Conservation (phyloP, 2,797 vertebrate species). For the Arremon aurantiirostris region DNA sequence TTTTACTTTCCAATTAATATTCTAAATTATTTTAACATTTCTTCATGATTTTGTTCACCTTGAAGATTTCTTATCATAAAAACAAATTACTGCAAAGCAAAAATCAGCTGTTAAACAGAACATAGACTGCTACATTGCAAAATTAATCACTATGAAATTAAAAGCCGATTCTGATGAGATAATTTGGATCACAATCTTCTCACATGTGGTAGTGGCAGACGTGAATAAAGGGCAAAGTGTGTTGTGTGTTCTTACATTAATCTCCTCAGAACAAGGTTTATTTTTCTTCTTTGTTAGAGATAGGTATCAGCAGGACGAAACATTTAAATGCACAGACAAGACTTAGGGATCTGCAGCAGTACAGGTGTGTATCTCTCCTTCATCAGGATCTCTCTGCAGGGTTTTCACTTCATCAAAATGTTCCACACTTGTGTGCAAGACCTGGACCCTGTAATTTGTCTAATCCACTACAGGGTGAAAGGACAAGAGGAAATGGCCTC, state of each 20-base stretch:
- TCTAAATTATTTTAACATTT: not conserved
- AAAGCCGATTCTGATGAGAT: not conserved
- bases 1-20: not conserved
- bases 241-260: not conserved
- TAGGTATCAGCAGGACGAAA: not conserved
- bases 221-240: not conserved
- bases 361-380: not conserved
- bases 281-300: not conserved
- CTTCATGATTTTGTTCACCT: not conserved
- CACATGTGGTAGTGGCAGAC: not conserved
- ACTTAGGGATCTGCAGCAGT: not conserved
- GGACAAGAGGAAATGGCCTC: not conserved
- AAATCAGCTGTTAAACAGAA: not conserved
- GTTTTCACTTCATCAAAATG: not conserved
- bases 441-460: not conserved
- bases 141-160: not conserved
- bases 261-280: not conserved
- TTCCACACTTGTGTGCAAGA: not conserved
- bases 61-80: not conserved
- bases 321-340: not conserved
- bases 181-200: not conserved
- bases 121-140: not conserved
- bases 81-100: not conserved
- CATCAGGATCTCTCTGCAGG: not conserved
- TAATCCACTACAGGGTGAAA: not conserved